Base-by-base conservation (phyloP, 2,888 invertebrate species). In the Linhomoeus sp. region DNA sequence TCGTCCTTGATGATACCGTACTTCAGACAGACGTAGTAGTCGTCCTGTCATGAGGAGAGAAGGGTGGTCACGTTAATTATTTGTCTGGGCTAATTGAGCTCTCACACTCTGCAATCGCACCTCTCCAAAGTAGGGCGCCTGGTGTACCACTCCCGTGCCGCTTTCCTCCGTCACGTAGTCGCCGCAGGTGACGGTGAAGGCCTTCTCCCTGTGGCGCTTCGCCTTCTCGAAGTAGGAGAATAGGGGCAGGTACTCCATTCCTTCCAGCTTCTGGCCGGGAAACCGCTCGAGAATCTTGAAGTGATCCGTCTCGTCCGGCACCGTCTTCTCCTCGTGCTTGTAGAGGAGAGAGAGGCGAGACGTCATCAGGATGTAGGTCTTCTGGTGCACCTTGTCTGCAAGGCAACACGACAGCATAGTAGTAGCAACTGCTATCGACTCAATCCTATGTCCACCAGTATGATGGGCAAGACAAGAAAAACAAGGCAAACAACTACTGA, bases 121-220 rank as follows among this genome's bases (percentile, higher is more conserved):
- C 66, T 74, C 97, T 58, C 97, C 97, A 71, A 97, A 97, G 68
- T 92, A 97, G 9, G 97, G 90, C 1, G 97, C 86, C 70, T 92
- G 90, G 65, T 97, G 97, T 23, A 99, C 97, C 54, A 94, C 74
- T 23, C 94, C 94, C 15, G 94, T 94, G 70, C 97, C 97, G 51
- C 85, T 82, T 58, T 92, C 94, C 50, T 85, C 78, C 0, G 88
- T 88, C 0, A 99, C 94, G 68, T 97, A 97, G 9, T 73, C 75
- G 69, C 92, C 94, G 47, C 76, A 76, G 38, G 92, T 68, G 0
- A 99, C 80, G 55, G 75, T 74, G 68, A 81, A 92, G 3, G 56
- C 58, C 20, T 52, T 52, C 23, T 51, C 49, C 35, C 57, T 54
- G 17, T 29, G 19, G 33, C 20, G 9, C 33, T 43, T 29, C 29